phyloP scores from a whole-genome alignment of 2,113 vertebrate species.

The Pterocles gutturalis region DNA sequence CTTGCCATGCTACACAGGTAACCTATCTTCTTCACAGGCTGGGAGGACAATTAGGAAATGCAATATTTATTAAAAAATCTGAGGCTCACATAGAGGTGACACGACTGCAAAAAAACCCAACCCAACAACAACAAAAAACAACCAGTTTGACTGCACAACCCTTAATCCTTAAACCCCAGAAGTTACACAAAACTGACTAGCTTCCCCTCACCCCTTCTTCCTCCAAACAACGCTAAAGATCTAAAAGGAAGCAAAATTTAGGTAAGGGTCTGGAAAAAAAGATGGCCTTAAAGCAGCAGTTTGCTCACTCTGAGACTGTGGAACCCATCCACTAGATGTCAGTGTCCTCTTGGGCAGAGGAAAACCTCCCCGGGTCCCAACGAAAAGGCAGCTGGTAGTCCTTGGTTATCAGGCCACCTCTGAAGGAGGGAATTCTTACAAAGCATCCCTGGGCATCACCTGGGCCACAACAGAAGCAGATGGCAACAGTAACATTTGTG shows the following conservation, averaged over 20 bases:
- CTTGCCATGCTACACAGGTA: background rate
- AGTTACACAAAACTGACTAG: background rate
- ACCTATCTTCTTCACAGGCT: background rate
- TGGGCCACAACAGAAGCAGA: background rate
- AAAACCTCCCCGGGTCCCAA: background rate
- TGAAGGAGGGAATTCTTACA: background rate
- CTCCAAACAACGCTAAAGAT: background rate
- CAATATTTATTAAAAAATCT: background rate
- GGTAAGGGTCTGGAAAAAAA: background rate
- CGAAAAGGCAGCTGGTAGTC: fast-evolving
- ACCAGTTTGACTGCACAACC: background rate
- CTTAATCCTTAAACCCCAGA: background rate
- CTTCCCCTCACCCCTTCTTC: fast-evolving
- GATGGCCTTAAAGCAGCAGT: background rate
- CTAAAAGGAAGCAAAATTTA: background rate
- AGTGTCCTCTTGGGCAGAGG: constrained; percentile 43
- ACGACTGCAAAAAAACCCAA: background rate
- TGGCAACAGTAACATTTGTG: background rate
- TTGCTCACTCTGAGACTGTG: background rate
- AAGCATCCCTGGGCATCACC: background rate
- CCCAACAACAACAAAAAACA: background rate
- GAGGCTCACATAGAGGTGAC: background rate
- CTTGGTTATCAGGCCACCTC: background rate
- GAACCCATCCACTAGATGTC: constrained; percentile 66
- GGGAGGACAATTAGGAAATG: background rate